These are phyloP conservation scores for Phoenicopterus ruber DNA, from an alignment of 2,113 vertebrate species.

Conservation along the genomic window DNA sequence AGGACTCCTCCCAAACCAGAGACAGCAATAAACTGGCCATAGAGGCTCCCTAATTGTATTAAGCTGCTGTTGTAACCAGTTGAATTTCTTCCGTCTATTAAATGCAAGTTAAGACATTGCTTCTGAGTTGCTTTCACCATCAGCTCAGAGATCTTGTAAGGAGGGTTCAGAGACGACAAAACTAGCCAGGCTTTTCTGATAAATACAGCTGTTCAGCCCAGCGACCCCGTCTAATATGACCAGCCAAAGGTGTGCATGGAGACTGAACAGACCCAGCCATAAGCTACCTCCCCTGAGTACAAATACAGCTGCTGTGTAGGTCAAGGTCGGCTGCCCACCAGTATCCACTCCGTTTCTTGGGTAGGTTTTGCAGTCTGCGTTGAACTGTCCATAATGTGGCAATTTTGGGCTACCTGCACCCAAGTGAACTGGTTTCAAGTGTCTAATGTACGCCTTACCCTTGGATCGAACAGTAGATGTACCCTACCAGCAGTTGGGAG, in stretches of 20 bases:
- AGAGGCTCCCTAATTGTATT: too few relatives aligned
- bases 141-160: not conserved
- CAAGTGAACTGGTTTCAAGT: not conserved
- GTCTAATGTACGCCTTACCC: not conserved
- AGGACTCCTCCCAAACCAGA: not conserved
- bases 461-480: not conserved
- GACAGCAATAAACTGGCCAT: not conserved
- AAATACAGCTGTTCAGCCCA: not conserved
- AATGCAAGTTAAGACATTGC: not conserved
- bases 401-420: not conserved
- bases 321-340: not conserved
- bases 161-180: not conserved
- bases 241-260: not conserved
- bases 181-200: not conserved
- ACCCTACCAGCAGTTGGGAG: not conserved
- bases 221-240: not conserved
- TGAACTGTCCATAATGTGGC: not conserved
- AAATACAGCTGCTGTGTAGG: not conserved
- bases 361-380: not conserved
- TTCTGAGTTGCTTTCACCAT: not conserved
- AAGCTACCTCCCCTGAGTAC: not conserved
- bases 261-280: not conserved
- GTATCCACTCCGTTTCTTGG: not conserved
- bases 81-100: not conserved
- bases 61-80: not conserved